phyloP scores from a whole-genome alignment of 2,113 vertebrate genomes.

The Rhynchopsitta pachyrhyncha region DNA sequence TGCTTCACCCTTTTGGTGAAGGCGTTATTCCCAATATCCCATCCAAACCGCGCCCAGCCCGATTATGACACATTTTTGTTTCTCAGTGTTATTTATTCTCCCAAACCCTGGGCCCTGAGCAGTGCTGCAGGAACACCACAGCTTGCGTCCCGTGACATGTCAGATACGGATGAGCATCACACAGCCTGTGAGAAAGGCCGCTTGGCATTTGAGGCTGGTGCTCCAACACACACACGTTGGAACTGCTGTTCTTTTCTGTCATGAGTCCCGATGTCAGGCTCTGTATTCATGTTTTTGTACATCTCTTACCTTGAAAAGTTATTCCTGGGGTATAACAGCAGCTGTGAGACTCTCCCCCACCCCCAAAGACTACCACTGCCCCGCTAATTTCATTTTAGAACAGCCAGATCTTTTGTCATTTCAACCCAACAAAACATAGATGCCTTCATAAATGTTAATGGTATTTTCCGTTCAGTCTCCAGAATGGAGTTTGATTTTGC shows the following conservation, averaged over 20 bases:
- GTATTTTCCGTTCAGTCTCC: neutral
- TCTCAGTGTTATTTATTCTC: neutral
- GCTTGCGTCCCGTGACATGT: fast-evolving
- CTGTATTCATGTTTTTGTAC: neutral
- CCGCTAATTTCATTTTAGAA: neutral
- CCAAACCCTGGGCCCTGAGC: no score
- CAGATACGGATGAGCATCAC: neutral
- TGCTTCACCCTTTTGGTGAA: neutral
- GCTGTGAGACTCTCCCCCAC: neutral
- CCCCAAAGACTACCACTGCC: neutral
- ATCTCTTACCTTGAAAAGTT: neutral
- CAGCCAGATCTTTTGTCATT: neutral
- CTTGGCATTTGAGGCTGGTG: neutral
- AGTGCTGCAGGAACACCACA: fast-evolving
- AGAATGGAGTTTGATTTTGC: neutral
- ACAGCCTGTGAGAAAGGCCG: neutral
- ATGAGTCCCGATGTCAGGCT: fast-evolving
- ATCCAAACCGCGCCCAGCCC: neutral
- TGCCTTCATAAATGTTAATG: neutral
- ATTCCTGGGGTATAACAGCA: neutral
- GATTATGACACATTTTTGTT: neutral
- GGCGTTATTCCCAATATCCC: neutral
- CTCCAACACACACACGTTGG: neutral
- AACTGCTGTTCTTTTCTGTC: fast-evolving
- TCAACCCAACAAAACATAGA: fast-evolving